Evolutionary conservation across 2,113 vertebrate genomes (phyloP), one percentile per base, ranked within the genome.

Genomic region (Aegithalos caudatus): DNA sequence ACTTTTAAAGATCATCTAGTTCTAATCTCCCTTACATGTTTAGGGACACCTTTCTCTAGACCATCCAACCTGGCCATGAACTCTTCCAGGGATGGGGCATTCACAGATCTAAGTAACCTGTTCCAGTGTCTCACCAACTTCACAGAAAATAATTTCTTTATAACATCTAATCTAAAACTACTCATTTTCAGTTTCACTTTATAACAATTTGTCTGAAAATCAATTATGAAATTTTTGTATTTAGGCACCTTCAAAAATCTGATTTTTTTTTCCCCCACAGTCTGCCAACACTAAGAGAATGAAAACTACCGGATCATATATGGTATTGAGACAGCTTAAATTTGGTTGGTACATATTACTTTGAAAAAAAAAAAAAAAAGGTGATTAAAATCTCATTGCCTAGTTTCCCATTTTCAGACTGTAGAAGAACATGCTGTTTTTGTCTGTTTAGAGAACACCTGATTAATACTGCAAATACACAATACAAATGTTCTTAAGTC

Each of bases 291-390:
- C 8, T 66, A 60, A 64, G 18, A 58, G 4, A 67, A 9, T 2
- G 11, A 4, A 20, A 56, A 21, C 35, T 47, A 60, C 12, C 19
- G 38, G 9, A 51, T 71, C 8, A n/a, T 10, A 74, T 5, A 42
- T 4, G 5, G 0, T 78, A 5, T 79, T 3, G 23, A 61, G 35
- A 47, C 27, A 69, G 3, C 5, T 76, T 47, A 48, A 48, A 53
- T 1, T 0, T 47, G 4, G 3, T n/a, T 61, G 27, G 2, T 14
- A 42, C 35, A 21, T 0, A 12, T 31, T 54, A 35, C 2, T 19
- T 33, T 50, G 7, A 11, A 65, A 73, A 86, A 69, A 35, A 38
- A 14, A 0, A 3, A 50, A n/a, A n/a, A n/a, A n/a, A n/a, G n/a
- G n/a, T n/a, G n/a, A 5, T 37, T 17, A 47, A 64, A 64, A 44